Evolutionary conservation across 2,888 invertebrate genomes (phyloP).

Genomic region (Drosophila rellima): DNA sequence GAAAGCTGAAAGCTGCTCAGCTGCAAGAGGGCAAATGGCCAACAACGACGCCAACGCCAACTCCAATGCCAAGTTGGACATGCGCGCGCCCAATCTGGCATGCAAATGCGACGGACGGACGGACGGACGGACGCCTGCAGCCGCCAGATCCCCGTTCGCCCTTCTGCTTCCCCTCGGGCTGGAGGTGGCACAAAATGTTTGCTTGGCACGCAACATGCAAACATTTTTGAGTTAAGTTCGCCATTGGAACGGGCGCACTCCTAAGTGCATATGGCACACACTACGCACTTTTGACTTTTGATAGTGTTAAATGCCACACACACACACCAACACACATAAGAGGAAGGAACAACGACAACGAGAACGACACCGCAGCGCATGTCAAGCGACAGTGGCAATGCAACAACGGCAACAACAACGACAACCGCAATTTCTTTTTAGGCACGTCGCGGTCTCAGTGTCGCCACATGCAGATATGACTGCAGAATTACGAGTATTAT

Average conservation of each 20-base stretch:
- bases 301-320: constrained; percentile 81
- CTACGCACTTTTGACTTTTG: constrained; percentile 80
- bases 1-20: constrained; percentile 12
- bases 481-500: constrained; percentile 67
- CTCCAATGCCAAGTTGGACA: constrained; percentile 66
- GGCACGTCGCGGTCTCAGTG: constrained; percentile 72
- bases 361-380: constrained; percentile 46
- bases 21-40: constrained; percentile 65
- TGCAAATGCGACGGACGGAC: constrained; percentile 65
- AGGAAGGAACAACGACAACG: constrained; percentile 9
- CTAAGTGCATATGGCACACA: constrained; percentile 64
- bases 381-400: constrained; percentile 60
- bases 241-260: constrained; percentile 35
- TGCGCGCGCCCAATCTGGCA: constrained; percentile 81
- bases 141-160: constrained; percentile 19
- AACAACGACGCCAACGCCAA: constrained; percentile 53
- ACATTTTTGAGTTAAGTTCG: constrained; percentile 79
- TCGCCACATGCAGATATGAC: constrained; percentile 70
- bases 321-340: constrained; percentile 33
- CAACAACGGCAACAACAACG: constrained; percentile 20
- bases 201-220: constrained; percentile 85
- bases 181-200: constrained; percentile 77
- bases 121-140: constrained; percentile 27
- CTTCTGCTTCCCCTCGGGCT: background rate
- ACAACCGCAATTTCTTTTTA: constrained; percentile 75